These are phyloP conservation scores for Petrocephalus microphthalmus DNA, from an alignment of 2,113 vertebrate species.

Conservation along the genomic window DNA sequence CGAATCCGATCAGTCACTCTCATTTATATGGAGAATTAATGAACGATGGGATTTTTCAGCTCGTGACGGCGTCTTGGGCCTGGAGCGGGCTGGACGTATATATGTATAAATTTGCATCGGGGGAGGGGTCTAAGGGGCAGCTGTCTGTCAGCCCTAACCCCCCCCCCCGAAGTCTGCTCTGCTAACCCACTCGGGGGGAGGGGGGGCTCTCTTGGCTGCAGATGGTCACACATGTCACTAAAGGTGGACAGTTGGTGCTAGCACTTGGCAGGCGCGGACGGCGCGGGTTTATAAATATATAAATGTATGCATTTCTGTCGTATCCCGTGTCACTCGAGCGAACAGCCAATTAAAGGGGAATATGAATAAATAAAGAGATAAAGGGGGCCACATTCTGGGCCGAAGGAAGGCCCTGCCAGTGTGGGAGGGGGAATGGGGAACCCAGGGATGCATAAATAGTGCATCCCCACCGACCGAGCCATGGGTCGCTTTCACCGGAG, in stretches of 20 bases:
- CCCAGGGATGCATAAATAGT: neutral
- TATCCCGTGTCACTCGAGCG: slow-evolving; percentile 12
- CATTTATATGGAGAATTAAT: slow-evolving; percentile 4
- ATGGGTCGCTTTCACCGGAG: neutral
- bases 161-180: neutral
- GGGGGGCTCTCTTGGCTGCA: slow-evolving; percentile 3
- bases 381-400: neutral
- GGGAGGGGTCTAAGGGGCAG: slow-evolving; percentile 11
- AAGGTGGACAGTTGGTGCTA: slow-evolving; percentile 28
- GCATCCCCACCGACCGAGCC: neutral
- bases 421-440: neutral
- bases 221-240: slow-evolving; percentile 25
- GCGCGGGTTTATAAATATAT: slow-evolving; percentile 18
- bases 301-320: slow-evolving; percentile 16
- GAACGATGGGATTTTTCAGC: neutral
- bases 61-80: neutral
- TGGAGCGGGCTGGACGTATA: neutral
- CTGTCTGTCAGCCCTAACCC: neutral
- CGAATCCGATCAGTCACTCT: neutral
- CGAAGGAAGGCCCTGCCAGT: neutral
- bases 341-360: slow-evolving; percentile 18
- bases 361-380: slow-evolving; percentile 12
- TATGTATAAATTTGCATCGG: neutral
- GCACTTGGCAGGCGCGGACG: slow-evolving; percentile 16
- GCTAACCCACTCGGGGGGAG: neutral